These are phyloP conservation scores for Diarsia brunnea DNA, from an alignment of 2,888 invertebrate genomes.

Conservation along the genomic window DNA sequence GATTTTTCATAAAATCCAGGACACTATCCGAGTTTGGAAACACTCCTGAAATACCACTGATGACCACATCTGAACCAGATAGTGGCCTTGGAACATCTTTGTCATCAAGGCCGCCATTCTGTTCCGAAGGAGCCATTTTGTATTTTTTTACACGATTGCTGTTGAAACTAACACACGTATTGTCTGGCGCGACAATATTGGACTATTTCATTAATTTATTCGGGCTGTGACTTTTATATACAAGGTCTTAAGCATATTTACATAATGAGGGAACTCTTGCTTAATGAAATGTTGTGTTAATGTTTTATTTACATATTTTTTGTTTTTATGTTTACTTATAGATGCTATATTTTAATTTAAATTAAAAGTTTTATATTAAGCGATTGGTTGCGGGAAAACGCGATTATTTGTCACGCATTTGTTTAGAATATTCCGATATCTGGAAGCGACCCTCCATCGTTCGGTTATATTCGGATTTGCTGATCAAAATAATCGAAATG, in stretches of 20 bases:
- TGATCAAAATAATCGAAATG: too few species aligned
- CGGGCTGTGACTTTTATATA: constrained; percentile 24
- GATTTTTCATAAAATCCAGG: constrained; percentile 91
- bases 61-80: constrained; percentile 89
- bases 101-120: background rate
- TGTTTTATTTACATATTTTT: background rate
- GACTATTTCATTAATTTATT: constrained; percentile 36
- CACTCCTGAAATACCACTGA: constrained; percentile 91
- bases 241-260: constrained; percentile 17
- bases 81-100: constrained; percentile 27
- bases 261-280: constrained; percentile 18
- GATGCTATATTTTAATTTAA: too few species aligned
- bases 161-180: background rate
- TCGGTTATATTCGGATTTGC: too few species aligned
- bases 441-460: too few species aligned
- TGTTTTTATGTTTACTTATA: background rate
- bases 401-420: background rate
- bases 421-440: background rate
- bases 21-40: constrained; percentile 93
- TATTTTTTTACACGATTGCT: background rate
- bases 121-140: constrained; percentile 30
- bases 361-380: background rate
- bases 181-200: background rate
- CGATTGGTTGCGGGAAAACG: background rate
- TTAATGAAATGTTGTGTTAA: background rate